Base-by-base conservation (phyloP, 92 coral and sea anemone species). In the Phymanthus crucifer region DNA sequence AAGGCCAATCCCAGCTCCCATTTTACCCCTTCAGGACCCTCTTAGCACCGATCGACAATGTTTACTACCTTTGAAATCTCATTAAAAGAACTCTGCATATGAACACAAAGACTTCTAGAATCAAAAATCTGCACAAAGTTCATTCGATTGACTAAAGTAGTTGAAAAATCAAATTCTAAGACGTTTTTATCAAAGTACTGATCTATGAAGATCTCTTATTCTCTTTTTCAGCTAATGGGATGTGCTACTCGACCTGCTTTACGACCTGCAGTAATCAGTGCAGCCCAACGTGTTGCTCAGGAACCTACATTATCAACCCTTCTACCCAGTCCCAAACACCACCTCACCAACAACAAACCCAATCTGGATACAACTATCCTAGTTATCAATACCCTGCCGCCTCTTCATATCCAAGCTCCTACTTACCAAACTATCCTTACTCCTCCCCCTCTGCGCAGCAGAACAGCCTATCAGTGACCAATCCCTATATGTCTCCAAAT, bases 241-340 rank as follows among this genome's bases (percentile, higher is more conserved):
- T 47, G 38, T 87, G 91, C 38, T 66, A 69, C 7, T 72, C 73
- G 45, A 76, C 74, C 19, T 87, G 91, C 46, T 66, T 79, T 34
- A 67, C 78, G 37, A 32, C 88, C 6, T 87, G 91, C 54, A 33
- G 77, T 32, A 31, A 47, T 47, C 74, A 83, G 32, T 83, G 88
- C 33, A 81, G 80, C 47, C 84, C 88, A 4, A 24, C 37, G 17
- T 87, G 91, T 34, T 87, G 91, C 40, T n/a, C 90, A 19, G 75
- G 79, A 3, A 45, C 78, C 0, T 47, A 46, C 29, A 26, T 83
- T 21, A 18, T 86, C 29, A 83, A 72, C 1, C 76, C 78, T 8
- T 85, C 35, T 17, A 48, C 70, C 14, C 36, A 17, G 19, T 29
- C 83, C 4, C 36, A 50, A 70, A 38, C 67, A 24, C 7, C 75